Conservation (phyloP, 23 tunicate species). For the Trididemnum clinides region DNA sequence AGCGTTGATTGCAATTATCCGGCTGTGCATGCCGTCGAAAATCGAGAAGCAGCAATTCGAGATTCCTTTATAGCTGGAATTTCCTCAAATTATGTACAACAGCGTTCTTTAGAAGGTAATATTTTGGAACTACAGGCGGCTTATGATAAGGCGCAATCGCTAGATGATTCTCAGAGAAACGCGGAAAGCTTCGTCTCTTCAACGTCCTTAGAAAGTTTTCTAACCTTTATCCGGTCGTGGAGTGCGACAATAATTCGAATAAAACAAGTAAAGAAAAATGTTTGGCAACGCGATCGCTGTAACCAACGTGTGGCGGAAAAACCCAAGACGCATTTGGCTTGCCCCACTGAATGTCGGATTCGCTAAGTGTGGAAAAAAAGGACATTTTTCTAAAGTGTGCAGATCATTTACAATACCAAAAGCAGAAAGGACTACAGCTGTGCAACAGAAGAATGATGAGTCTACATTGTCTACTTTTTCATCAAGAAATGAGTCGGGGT, state of each 20-base stretch:
- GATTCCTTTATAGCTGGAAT: neutral
- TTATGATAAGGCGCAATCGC: neutral
- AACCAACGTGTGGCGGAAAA: neutral
- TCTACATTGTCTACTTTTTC: too few species aligned
- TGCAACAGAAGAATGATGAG: too few species aligned
- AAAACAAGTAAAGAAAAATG: neutral
- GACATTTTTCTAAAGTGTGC: neutral
- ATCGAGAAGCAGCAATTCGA: neutral
- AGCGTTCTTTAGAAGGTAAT: neutral
- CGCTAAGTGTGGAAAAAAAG: too few species aligned
- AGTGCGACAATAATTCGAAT: neutral
- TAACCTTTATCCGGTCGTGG: neutral
- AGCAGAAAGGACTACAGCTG: too few species aligned
- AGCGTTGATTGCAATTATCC: neutral
- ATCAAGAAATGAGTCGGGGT: too few species aligned
- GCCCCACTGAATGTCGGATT: too few species aligned
- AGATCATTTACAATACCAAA: too few species aligned
- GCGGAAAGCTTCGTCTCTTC: neutral
- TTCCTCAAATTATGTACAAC: neutral
- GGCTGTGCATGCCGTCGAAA: neutral
- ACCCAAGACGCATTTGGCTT: too few species aligned
- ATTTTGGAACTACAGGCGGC: neutral
- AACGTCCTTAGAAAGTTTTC: neutral
- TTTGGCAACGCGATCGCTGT: neutral
- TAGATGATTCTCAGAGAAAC: neutral